Conservation (phyloP, 2,797 vertebrate species). For the Microctenopoma stevenorrisi region DNA sequence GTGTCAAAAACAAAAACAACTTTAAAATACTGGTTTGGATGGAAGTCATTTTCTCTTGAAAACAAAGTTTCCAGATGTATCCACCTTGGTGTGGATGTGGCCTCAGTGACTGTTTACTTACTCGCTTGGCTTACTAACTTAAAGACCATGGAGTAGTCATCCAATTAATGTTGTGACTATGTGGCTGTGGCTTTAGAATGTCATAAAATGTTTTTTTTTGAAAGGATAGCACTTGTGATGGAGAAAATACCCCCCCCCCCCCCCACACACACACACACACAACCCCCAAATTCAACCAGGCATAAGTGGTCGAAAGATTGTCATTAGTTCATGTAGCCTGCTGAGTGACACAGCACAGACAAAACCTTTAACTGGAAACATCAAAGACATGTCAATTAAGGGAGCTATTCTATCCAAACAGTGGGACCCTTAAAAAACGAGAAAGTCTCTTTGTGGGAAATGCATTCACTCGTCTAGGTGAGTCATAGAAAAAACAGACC, state of each 20-base stretch:
- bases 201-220: conserved; percentile 10
- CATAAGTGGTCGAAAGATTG: conserved; percentile 34
- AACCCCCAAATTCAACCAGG: neutral
- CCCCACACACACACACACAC: too few relatives aligned
- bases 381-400: conserved; percentile 71
- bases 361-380: conserved; percentile 66
- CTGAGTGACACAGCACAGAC: conserved; percentile 69
- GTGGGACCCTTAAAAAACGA: conserved; percentile 41
- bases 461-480: conserved; percentile 50
- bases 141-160: conserved; percentile 43
- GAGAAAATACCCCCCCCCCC: conserved; percentile 22
- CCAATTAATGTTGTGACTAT: conserved; percentile 57
- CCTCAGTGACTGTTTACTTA: conserved; percentile 60
- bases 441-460: conserved; percentile 64
- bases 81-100: conserved; percentile 58
- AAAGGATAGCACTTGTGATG: conserved; percentile 1
- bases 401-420: conserved; percentile 60
- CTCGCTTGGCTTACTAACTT: conserved; percentile 49
- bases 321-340: conserved; percentile 69
- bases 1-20: conserved; percentile 28
- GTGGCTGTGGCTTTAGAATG: conserved; percentile 55
- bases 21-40: conserved; percentile 25
- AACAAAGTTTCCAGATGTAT: conserved; percentile 60
- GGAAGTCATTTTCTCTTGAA: conserved; percentile 45
- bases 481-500: conserved; percentile 68